Evolutionary conservation across 2,113 vertebrate species (phyloP), one percentile per base, ranked within the genome.

Genomic region (Fulica atra): DNA sequence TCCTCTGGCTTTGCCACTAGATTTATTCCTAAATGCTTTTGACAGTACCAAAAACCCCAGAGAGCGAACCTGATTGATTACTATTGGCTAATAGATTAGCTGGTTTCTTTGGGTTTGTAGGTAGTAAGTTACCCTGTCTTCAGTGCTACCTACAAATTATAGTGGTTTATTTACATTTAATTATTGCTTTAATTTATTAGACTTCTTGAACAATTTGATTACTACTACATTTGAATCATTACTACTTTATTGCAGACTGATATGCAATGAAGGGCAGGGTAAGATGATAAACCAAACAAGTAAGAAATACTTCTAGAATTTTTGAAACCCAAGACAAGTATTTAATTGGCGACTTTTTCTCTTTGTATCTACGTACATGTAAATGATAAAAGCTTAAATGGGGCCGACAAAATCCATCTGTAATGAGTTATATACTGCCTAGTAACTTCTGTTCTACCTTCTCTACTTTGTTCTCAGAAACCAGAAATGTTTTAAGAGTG

Each of bases 31-130:
- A 93, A 95, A 31, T 81, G 65, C 36, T 78, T 93, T 88, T 93
- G 95, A 86, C 72, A 68, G 44, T 74, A 81, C 79, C 76, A 81
- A 88, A 90, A 93, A 16, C 92, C 73, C 77, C 53, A 10, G 95
- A 36, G 94, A 92, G 53, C 38, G 84, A 44, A 36, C 38, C 48
- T 86, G 86, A 89, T 93, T 78, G 94, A 93, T 93, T 81, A 35
- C 35, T 91, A 81, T 84, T 91, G 77, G 79, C 83, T 95, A 81
- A 91, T 81, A 89, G 83, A 92, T 95, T 94, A 93, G 88, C 63
- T 86, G n/a, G 21, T 90, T 96, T 16, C 54, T 54, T 86, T 81
- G 35, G 0, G 0, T 18, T 40, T 81, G 25, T 35, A 63, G 76
- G 92, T 86, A 74, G 31, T 46, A 68, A 74, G 29, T 86, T 85